Conservation (phyloP, 2,888 invertebrate genomes). For the Phaonia tiefii region DNA sequence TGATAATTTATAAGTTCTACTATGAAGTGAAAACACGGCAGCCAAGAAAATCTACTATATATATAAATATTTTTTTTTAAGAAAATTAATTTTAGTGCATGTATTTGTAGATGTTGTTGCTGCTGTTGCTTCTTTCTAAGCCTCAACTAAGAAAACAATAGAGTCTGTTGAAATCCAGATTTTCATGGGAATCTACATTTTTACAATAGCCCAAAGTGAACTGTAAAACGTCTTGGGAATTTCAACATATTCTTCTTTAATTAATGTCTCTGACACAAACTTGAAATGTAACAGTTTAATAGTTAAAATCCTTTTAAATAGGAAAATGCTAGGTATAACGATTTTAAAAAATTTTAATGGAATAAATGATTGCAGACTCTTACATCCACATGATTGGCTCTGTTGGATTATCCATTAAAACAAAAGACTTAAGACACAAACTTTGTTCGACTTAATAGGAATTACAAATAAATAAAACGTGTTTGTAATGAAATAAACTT, state of each 20-base stretch:
- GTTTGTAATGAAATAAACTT: too few relatives aligned
- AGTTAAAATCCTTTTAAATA: constrained; percentile 9
- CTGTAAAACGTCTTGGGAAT: constrained; percentile 47
- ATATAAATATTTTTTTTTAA: constrained; percentile 41
- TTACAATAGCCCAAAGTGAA: constrained; percentile 54
- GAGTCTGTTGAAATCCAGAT: constrained; percentile 62
- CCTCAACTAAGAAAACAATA: constrained; percentile 41
- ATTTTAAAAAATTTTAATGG: too few relatives aligned
- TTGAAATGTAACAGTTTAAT: constrained; percentile 43
- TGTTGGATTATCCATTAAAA: too few relatives aligned
- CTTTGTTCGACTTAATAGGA: too few relatives aligned
- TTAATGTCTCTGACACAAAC: constrained; percentile 13
- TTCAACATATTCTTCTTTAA: constrained; percentile 44
- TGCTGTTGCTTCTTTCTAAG: constrained; percentile 28
- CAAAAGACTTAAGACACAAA: constrained; percentile 31
- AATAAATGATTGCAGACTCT: too few relatives aligned
- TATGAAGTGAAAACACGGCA: constrained; percentile 31
- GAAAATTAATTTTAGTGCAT: constrained; percentile 52
- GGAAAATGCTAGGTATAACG: too few relatives aligned
- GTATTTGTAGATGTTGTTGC: too few relatives aligned
- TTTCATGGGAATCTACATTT: constrained; percentile 60
- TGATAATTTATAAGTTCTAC: constrained; percentile 48
- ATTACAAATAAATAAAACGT: too few relatives aligned
- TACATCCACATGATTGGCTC: too few relatives aligned
- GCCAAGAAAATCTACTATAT: constrained; percentile 11